phyloP scores from a whole-genome alignment of 35 echinoderm and acorn worm genomes.

The Nesometra sesokonis region DNA sequence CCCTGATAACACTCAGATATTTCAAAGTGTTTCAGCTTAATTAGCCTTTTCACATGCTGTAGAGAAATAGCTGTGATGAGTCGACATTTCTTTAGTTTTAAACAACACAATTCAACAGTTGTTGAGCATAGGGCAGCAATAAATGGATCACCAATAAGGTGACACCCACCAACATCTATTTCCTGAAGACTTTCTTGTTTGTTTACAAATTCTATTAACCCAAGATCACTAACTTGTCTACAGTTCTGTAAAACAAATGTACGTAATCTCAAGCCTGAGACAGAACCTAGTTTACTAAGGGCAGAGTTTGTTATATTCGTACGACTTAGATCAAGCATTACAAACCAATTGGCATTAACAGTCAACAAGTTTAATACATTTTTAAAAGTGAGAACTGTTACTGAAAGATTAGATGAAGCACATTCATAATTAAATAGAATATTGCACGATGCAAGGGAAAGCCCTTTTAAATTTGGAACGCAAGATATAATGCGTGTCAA shows the following conservation, averaged over 20 bases:
- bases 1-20: neutral
- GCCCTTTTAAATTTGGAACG: neutral
- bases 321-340: neutral
- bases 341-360: neutral
- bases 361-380: neutral
- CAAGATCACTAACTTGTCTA: neutral
- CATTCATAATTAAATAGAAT: neutral
- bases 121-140: neutral
- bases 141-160: neutral
- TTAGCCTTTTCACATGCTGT: neutral
- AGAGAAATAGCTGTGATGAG: neutral
- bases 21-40: neutral
- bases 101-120: neutral
- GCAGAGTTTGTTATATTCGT: neutral
- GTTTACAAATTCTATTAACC: neutral
- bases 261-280: neutral
- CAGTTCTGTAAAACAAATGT: neutral
- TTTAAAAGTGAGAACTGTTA: neutral
- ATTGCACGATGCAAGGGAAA: neutral
- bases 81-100: neutral
- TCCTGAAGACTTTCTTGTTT: neutral
- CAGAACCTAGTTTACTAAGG: neutral
- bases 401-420: neutral
- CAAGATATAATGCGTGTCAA: neutral
- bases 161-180: neutral